A percentile compares a stretch with the other conserved stretches of the same genome.
phyloP scores from a whole-genome alignment of 2,113 vertebrate species.

The Terrapene triunguis region DNA sequence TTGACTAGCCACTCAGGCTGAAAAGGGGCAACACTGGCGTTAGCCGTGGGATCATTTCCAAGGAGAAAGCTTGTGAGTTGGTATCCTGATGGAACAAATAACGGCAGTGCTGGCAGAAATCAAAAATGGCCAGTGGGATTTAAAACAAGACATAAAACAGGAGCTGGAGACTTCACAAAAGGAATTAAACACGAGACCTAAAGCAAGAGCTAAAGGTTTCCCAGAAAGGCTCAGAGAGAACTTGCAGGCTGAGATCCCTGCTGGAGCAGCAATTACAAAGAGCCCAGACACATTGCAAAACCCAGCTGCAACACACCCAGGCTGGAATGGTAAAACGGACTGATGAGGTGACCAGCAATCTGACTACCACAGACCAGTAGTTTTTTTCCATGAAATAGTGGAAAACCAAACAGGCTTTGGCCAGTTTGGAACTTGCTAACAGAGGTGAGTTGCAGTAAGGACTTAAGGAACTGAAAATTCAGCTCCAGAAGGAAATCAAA shows the following conservation, averaged over 20 bases:
- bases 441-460: not conserved
- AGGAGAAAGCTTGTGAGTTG: not conserved
- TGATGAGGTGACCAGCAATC: not conserved
- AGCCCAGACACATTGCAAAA: not conserved
- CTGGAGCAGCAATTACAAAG: not conserved
- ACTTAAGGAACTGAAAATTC: not conserved
- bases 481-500: not conserved
- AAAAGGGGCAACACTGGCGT: not conserved
- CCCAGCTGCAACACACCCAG: not conserved
- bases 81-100: not conserved
- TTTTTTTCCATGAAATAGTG: not conserved
- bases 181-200: no score
- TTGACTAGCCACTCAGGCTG: not conserved
- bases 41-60: not conserved
- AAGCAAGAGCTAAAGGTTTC: not conserved
- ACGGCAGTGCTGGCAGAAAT: not conserved
- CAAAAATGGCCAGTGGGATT: not conserved
- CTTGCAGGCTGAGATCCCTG: not conserved
- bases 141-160: not conserved
- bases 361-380: not conserved
- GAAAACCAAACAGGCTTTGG: not conserved
- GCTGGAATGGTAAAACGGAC: not conserved
- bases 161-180: not conserved
- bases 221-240: not conserved
- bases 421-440: not conserved